Evolutionary conservation across 1,140 invertebrate genomes (phyloP).

Genomic region (Coelopa frigida): DNA sequence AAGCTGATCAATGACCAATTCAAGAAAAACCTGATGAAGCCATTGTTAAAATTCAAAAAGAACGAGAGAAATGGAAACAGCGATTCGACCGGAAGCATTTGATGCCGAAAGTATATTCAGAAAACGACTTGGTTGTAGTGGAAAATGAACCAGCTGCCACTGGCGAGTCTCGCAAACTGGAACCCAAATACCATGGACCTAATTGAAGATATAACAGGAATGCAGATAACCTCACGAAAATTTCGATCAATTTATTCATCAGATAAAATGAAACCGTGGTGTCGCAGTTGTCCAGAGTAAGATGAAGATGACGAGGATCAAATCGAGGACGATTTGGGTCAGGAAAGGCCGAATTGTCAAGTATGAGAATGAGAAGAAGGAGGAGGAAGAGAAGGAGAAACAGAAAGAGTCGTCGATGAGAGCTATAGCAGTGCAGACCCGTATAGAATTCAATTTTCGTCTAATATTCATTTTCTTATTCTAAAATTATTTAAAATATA

Average conservation of each 20-base stretch:
- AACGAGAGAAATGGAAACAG: slow-evolving; percentile 8
- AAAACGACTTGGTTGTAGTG: slow-evolving; percentile 7
- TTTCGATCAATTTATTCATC: not conserved
- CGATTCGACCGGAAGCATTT: slow-evolving; percentile 4
- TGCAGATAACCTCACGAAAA: not conserved
- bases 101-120: not conserved
- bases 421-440: too few relatives aligned
- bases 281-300: not conserved
- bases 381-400: too few relatives aligned
- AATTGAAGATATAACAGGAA: slow-evolving; percentile 3
- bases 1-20: too few relatives aligned
- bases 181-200: slow-evolving; percentile 5
- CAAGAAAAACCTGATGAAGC: too few relatives aligned
- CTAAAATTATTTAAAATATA: too few relatives aligned
- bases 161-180: slow-evolving; percentile 6
- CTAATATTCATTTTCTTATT: too few relatives aligned
- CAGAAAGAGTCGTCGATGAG: too few relatives aligned
- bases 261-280: too few relatives aligned
- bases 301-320: not conserved
- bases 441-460: too few relatives aligned
- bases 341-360: too few relatives aligned
- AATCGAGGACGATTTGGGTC: slow-evolving; percentile 5
- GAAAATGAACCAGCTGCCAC: slow-evolving; percentile 5
- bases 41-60: slow-evolving; percentile 2
- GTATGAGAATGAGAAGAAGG: too few relatives aligned